These are phyloP conservation scores for Sebastes matsubarae DNA, from an alignment of 2,797 vertebrate genomes.

Conservation along the genomic window DNA sequence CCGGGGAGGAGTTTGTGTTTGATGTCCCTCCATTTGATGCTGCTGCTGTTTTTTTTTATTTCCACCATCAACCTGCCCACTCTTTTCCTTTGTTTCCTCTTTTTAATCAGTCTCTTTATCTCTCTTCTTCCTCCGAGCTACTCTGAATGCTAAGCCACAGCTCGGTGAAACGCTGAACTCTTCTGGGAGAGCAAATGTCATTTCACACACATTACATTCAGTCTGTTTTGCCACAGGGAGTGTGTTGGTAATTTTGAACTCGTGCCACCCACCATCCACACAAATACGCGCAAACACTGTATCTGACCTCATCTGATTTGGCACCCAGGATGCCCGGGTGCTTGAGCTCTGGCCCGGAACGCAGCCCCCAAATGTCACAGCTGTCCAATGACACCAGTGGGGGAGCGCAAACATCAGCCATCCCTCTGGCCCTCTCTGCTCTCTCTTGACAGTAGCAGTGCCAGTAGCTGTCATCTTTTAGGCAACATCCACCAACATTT, in stretches of 20 bases:
- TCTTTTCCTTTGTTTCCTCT: constrained; percentile 9
- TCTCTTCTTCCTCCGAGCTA: not conserved
- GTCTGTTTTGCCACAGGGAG: constrained; percentile 57
- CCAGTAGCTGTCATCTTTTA: constrained; percentile 42
- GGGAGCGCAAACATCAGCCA: constrained; percentile 43
- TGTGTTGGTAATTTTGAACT: constrained; percentile 52
- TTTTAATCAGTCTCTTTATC: constrained; percentile 13
- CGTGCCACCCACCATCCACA: constrained; percentile 11
- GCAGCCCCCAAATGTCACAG: constrained; percentile 72
- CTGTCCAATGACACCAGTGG: constrained; percentile 59
- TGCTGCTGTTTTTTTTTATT: constrained; percentile 13
- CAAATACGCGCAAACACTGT: constrained; percentile 8
- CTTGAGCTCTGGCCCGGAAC: constrained; percentile 59
- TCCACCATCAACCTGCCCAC: not conserved
- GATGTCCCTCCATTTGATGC: constrained; percentile 34
- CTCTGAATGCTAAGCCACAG: constrained; percentile 32
- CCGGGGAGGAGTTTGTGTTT: constrained; percentile 23
- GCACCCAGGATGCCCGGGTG: constrained; percentile 34
- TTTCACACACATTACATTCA: constrained; percentile 52
- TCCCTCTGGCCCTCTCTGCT: constrained; percentile 20
- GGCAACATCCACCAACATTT: constrained; percentile 23
- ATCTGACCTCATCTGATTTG: constrained; percentile 63
- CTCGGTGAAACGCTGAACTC: constrained; percentile 39
- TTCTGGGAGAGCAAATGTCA: constrained; percentile 64
- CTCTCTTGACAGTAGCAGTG: constrained; percentile 31